A percentile compares a stretch with the other conserved stretches of the same genome.
Conservation (phyloP, 1,140 invertebrate species). For the Cepaea nemoralis region DNA sequence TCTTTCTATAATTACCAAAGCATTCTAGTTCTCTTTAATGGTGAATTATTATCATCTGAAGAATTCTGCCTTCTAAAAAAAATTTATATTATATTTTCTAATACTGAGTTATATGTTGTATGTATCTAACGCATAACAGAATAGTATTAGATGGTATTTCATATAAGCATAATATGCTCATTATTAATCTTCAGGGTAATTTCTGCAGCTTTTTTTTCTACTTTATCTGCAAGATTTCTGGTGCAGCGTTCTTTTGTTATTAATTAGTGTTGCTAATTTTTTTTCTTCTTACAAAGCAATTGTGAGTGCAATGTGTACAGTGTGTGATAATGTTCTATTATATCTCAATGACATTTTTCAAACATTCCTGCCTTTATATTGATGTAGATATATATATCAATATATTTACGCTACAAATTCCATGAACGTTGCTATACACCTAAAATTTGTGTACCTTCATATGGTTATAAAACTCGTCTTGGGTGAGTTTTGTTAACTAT, state of each 20-base stretch:
- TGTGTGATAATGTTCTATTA: constrained; percentile 3
- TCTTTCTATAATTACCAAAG: no score
- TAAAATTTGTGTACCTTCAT: background rate
- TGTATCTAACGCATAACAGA: no score
- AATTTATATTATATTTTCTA: no score
- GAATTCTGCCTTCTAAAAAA: no score
- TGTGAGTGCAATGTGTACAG: constrained; percentile 1
- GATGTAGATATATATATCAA: background rate
- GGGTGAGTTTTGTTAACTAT: no score
- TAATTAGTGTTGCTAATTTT: background rate
- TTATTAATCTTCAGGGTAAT: no score
- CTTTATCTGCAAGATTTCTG: background rate
- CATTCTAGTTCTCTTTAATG: no score
- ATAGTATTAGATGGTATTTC: no score
- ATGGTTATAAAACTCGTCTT: no score
- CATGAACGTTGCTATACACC: background rate
- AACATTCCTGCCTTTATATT: constrained; percentile 10
- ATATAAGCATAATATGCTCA: no score
- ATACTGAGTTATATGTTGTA: no score
- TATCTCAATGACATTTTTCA: background rate
- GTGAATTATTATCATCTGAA: no score
- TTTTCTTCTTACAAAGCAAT: background rate
- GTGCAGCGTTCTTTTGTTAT: background rate
- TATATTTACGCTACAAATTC: background rate
- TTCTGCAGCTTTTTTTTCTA: background rate